Conservation (phyloP, 2,888 invertebrate species). For the Leptinotarsa juncta region DNA sequence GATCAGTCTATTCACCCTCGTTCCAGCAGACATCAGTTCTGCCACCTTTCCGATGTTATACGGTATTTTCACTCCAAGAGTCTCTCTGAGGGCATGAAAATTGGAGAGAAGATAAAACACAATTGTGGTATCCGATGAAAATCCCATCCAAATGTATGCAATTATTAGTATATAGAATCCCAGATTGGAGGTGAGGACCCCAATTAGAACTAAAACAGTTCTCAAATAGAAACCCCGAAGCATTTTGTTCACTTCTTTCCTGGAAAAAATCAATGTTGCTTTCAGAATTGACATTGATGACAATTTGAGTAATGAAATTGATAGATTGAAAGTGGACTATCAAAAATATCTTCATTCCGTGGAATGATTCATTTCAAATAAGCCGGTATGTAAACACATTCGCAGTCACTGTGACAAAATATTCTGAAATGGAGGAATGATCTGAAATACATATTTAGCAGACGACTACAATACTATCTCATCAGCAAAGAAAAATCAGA, state of each 20-base stretch:
- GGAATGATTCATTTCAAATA: no score
- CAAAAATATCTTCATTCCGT: no score
- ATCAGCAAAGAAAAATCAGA: no score
- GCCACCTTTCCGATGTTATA: slow-evolving; percentile 83
- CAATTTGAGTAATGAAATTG: no score
- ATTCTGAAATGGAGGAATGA: no score
- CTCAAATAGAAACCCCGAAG: slow-evolving; percentile 55
- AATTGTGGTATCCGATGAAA: slow-evolving; percentile 81
- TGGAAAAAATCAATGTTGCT: slow-evolving; percentile 56
- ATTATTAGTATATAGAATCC: slow-evolving; percentile 59
- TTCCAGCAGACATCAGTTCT: slow-evolving; percentile 80
- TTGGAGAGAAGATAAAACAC: slow-evolving; percentile 91
- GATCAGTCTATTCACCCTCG: slow-evolving; percentile 73
- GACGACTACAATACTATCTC: no score
- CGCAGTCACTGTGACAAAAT: no score
- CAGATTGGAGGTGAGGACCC: slow-evolving; percentile 53
- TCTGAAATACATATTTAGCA: no score
- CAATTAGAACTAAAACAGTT: slow-evolving; percentile 53
- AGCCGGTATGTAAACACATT: no score
- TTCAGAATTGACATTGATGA: no score
- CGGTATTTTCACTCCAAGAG: slow-evolving; percentile 91
- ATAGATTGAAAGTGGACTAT: no score
- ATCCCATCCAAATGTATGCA: slow-evolving; percentile 76
- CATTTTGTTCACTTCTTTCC: slow-evolving; percentile 74
- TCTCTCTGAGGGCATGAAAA: slow-evolving; percentile 86